Base-by-base conservation (phyloP, 2,113 vertebrate species). In the Nerophis ophidion region DNA sequence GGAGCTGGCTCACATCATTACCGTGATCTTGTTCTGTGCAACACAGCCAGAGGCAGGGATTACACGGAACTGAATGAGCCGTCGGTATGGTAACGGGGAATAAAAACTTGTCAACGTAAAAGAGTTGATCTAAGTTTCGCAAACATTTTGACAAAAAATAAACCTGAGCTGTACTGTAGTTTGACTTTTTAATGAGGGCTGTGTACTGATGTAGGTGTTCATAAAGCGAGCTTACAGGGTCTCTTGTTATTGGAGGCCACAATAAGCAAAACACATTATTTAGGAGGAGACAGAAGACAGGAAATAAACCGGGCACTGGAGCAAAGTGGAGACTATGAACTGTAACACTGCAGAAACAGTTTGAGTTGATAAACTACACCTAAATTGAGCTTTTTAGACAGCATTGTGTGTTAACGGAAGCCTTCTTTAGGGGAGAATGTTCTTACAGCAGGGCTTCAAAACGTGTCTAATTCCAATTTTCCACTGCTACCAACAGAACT, bases 61-160 rank as follows among this genome's bases (percentile, higher is more conserved):
- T 77, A 67, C 68, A 69, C 45, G 19, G 52, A 76, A 61, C 77
- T 79, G 64, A 84, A 81, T 66, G 80, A 74, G 66, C 67, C 74
- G 73, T 70, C 58, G 48, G 62, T 61, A 38, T 63, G 65, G 73
- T 17, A 49, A 79, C 70, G 7, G 33, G 12, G 66, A 36, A 12
- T 35, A 15, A 46, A 51, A 36, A 36, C n/a, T 26, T 16, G 17
- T 51, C 11, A 7, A 16, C 4, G 17, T 51, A 11, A 4, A 11
- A 51, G 15, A 19, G 16, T 44, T 44, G 10, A 3, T 44, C 10
- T 11, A 44, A 44, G 40, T 44, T 44, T 44, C 11, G 11, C 40
- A 11, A n/a, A 12, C 49, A 51, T 16, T 8, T 16, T 7, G 48
- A 50, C 48, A n/a, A n/a, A 50, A 49, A 38, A 45, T 60, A 44